Percentiles rank a stretch among this genome's conserved stretches.
phyloP scores from a whole-genome alignment of 2,113 vertebrate genomes.

The Tetrao urogallus region DNA sequence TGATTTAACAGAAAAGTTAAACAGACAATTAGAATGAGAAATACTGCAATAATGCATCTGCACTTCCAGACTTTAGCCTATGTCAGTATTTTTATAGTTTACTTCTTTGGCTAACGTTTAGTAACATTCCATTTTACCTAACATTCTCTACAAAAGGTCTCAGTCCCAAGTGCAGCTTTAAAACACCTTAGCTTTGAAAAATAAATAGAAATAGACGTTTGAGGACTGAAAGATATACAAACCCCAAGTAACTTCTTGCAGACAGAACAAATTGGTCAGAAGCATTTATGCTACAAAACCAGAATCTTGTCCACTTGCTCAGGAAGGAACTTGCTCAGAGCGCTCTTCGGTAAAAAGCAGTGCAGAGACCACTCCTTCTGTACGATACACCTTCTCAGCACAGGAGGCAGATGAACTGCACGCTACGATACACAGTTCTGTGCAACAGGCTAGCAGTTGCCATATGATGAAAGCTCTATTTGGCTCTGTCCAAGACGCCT shows the following conservation, averaged over 20 bases:
- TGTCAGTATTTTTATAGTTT: constrained; percentile 31
- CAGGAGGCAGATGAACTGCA: not conserved
- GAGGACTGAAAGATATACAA: not conserved
- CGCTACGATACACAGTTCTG: fast-evolving
- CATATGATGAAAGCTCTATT: not conserved
- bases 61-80: constrained; percentile 49
- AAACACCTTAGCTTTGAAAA: not conserved
- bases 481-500: not conserved
- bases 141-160: not conserved
- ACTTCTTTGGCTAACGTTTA: not conserved
- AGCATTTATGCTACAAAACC: not conserved
- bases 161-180: not conserved
- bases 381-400: not conserved
- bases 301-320: not conserved
- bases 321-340: not conserved
- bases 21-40: constrained; percentile 62
- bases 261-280: not conserved
- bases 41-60: constrained; percentile 24
- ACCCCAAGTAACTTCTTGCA: not conserved
- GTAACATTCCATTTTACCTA: not conserved
- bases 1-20: constrained; percentile 35
- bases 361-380: not conserved
- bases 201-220: not conserved
- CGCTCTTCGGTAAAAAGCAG: not conserved
- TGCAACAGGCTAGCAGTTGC: not conserved